A percentile compares a stretch with the other conserved stretches of the same genome.
These are phyloP conservation scores for Ceyx erithaca DNA, from an alignment of 2,797 vertebrate species.

Conservation along the genomic window DNA sequence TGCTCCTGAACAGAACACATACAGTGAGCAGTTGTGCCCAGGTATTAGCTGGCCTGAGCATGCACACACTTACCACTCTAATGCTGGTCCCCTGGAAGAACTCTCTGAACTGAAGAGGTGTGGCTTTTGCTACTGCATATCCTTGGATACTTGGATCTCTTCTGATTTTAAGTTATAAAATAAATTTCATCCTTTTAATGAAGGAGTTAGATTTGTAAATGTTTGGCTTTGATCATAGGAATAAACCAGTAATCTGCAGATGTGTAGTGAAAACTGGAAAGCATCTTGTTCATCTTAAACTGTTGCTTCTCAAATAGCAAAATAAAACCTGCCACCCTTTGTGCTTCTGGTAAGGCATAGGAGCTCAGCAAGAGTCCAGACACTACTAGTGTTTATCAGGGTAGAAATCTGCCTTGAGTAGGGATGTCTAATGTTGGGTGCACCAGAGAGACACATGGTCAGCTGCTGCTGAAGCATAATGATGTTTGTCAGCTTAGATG, in stretches of 20 bases:
- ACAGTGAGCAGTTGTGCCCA: not conserved
- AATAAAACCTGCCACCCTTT: not conserved
- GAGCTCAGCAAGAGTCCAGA: not conserved
- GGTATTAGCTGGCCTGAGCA: not conserved
- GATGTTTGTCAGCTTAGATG: not conserved
- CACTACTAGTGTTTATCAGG: not conserved
- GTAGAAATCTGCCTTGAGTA: not conserved
- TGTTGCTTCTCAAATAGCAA: not conserved
- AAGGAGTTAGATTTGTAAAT: not conserved
- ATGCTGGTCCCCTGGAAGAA: not conserved
- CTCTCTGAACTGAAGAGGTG: not conserved
- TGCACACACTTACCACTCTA: not conserved
- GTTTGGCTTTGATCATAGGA: not conserved
- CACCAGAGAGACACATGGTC: not conserved
- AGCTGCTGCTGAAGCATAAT: not conserved
- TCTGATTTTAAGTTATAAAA: not conserved
- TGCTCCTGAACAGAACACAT: not conserved
- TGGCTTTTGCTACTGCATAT: not conserved
- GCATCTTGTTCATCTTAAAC: not conserved
- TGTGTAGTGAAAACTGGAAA: not conserved
- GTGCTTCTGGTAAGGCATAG: not conserved
- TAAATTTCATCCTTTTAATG: not conserved
- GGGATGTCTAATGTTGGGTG: not conserved
- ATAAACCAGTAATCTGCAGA: not conserved
- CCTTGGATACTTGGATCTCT: not conserved